A percentile compares a stretch with the other conserved stretches of the same genome.
Conservation (phyloP, 2,888 invertebrate genomes). For the Trichogramma dendrolimi region DNA sequence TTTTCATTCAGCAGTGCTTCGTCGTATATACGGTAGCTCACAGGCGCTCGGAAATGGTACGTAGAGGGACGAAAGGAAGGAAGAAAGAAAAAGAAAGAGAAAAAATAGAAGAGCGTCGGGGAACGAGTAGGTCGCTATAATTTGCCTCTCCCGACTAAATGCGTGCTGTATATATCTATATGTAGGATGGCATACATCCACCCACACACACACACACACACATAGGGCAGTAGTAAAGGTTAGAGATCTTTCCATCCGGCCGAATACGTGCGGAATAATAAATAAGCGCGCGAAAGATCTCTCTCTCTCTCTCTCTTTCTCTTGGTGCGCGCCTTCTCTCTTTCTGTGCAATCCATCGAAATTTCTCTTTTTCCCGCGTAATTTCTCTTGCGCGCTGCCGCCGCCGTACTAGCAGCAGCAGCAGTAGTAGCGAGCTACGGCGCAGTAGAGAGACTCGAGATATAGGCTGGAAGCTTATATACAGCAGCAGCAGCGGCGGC, state of each 20-base stretch:
- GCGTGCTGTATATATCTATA: background rate
- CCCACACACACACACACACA: background rate
- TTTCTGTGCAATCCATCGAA: slow-evolving; percentile 24
- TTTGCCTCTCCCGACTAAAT: background rate
- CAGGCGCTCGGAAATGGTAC: too few species aligned
- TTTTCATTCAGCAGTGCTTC: too few species aligned
- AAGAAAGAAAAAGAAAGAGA: too few species aligned
- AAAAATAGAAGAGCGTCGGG: too few species aligned
- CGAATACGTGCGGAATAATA: slow-evolving; percentile 26
- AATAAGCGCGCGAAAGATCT: slow-evolving; percentile 19
- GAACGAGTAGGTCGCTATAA: background rate
- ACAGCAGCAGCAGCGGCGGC: too few species aligned
- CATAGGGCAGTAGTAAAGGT: background rate
- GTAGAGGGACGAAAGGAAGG: too few species aligned
- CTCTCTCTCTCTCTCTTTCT: too few species aligned
- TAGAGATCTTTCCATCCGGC: background rate
- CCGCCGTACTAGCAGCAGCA: background rate
- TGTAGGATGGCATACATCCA: too few species aligned
- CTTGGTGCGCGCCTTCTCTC: too few species aligned
- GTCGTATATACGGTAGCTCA: too few species aligned
- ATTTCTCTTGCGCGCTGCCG: slow-evolving; percentile 20
- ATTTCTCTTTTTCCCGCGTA: slow-evolving; percentile 25
- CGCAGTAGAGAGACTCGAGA: background rate
- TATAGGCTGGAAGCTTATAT: too few species aligned
- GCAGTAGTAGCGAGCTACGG: background rate